phyloP scores from a whole-genome alignment of 2,888 invertebrate species.

The Parnassius apollo region DNA sequence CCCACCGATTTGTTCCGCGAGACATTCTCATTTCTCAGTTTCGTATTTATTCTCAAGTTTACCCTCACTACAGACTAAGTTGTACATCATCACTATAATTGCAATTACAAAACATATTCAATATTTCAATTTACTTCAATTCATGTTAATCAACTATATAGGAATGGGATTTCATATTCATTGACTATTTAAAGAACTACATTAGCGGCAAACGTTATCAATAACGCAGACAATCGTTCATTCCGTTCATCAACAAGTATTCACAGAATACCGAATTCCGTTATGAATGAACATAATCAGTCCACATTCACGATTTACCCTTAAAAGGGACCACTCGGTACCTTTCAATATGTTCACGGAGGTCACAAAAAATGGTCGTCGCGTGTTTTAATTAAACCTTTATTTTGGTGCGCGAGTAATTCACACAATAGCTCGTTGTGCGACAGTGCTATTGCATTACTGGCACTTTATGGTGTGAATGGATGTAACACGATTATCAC shows the following conservation, averaged over 20 bases:
- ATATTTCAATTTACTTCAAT: too few species aligned
- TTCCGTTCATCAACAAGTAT: constrained; percentile 51
- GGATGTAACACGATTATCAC: constrained; percentile 9
- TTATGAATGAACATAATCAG: constrained; percentile 53
- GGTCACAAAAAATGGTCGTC: constrained; percentile 24
- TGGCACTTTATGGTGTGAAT: constrained; percentile 44
- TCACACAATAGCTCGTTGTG: constrained; percentile 56
- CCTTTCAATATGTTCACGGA: constrained; percentile 27
- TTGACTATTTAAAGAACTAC: neutral
- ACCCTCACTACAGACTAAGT: too few species aligned
- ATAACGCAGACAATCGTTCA: constrained; percentile 32
- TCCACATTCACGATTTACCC: constrained; percentile 39
- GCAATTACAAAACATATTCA: neutral
- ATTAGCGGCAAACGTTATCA: constrained; percentile 15
- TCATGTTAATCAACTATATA: neutral
- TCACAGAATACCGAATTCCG: constrained; percentile 42
- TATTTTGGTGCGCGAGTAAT: constrained; percentile 49
- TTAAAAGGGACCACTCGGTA: constrained; percentile 29
- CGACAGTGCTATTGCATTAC: constrained; percentile 47
- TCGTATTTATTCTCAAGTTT: too few species aligned
- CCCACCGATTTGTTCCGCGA: too few species aligned
- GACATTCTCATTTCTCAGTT: too few species aligned
- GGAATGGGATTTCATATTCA: neutral
- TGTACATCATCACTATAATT: neutral
- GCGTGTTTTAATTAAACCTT: constrained; percentile 55